Percentiles rank a stretch among this genome's conserved stretches.
These are phyloP conservation scores for Pteropus alecto DNA, from an alignment of 2,113 vertebrate species.

Conservation along the genomic window DNA sequence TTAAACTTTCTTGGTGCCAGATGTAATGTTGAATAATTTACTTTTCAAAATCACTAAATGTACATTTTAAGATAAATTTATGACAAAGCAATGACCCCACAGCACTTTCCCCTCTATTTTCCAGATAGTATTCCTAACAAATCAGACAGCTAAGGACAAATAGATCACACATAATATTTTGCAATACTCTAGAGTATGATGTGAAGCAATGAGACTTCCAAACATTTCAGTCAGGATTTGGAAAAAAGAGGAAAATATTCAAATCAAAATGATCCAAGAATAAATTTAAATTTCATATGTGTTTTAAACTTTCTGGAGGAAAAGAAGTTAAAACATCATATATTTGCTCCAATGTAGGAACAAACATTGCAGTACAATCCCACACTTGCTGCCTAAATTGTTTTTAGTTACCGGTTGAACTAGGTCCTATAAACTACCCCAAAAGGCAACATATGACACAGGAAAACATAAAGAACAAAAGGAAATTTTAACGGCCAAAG, in stretches of 20 bases:
- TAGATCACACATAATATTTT: neutral
- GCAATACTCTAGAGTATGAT: slow-evolving; percentile 1
- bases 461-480: slow-evolving; percentile 50
- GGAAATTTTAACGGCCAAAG: slow-evolving; percentile 44
- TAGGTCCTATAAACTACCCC: slow-evolving; percentile 8
- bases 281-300: slow-evolving; percentile 40
- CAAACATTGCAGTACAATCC: neutral
- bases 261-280: slow-evolving; percentile 24
- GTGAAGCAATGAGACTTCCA: slow-evolving; percentile 46
- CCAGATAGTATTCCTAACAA: slow-evolving; percentile 23
- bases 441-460: slow-evolving; percentile 16
- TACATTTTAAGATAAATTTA: slow-evolving; percentile 43
- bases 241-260: slow-evolving; percentile 32
- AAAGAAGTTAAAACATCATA: neutral
- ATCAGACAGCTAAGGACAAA: neutral
- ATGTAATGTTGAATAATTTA: neutral
- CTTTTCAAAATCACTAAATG: slow-evolving; percentile 28
- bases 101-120: neutral
- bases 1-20: neutral
- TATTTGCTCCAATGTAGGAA: neutral
- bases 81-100: neutral
- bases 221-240: slow-evolving; percentile 43
- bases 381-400: neutral
- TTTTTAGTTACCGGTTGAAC: neutral
- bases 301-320: neutral